Conservation (phyloP, 2,113 vertebrate genomes). For the Aleadryas rufinucha region DNA sequence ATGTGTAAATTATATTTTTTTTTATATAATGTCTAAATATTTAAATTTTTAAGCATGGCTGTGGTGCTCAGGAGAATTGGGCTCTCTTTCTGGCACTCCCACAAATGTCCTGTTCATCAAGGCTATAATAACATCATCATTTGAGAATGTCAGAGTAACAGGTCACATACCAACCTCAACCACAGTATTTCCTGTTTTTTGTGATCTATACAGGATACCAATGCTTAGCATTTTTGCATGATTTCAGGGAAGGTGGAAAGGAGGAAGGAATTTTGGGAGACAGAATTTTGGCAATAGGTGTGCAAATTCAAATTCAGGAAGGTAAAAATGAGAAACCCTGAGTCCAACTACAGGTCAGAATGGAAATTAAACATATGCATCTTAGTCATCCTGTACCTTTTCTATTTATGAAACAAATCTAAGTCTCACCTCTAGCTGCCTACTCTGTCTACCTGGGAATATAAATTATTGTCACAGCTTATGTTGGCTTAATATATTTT, state of each 20-base stretch:
- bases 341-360: neutral
- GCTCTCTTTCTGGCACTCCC: neutral
- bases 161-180: neutral
- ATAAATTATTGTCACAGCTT: constrained; percentile 21
- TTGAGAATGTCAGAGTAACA: neutral
- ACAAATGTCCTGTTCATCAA: neutral
- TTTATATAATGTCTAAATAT: neutral
- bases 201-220: neutral
- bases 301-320: neutral
- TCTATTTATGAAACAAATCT: neutral
- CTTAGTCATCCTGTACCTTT: neutral
- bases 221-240: neutral
- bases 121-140: neutral
- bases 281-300: neutral
- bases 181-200: neutral
- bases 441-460: neutral
- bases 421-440: neutral
- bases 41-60: neutral
- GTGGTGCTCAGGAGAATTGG: neutral
- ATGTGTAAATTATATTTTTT: neutral
- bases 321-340: neutral
- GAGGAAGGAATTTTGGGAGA: neutral
- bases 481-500: neutral
- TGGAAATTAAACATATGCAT: neutral
- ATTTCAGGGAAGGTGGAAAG: neutral